Evolutionary conservation across 2,888 invertebrate genomes (phyloP), one percentile per base, ranked within the genome.

Genomic region (Agapostemon virescens): DNA sequence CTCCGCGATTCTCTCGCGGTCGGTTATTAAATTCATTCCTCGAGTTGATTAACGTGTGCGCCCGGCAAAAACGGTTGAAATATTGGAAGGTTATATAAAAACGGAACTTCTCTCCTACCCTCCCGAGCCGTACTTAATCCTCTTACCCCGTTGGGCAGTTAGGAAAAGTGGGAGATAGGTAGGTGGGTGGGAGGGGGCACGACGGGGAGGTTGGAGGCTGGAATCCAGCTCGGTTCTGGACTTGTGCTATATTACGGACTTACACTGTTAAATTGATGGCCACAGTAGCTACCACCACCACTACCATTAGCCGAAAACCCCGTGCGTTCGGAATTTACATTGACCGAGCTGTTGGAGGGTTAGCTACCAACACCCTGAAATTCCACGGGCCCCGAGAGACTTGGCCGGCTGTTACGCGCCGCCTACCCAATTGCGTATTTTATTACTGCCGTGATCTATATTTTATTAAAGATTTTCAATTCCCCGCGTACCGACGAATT

Each of bases 211-310:
- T 30, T 13, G 42, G 67, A 49, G 30, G 55, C 61, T 75, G 66
- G 74, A 69, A 78, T 76, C 71, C 70, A 64, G 80, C 80, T 72
- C 77, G 72, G 80, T 72, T 76, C 78, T 78, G 72, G 77, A 77
- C 85, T 79, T 77, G 82, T 81, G 85, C 87, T 90, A 85, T 89
- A 89, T 90, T 88, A 88, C 86, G 88, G 88, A 89, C 89, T 89
- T 89, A 89, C 88, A 84, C 84, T 78, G 88, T 86, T 89, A 87
- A 90, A 90, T 90, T 90, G 91, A 90, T 90, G 90, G 90, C 90
- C 88, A 75, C 86, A 84, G 83, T 84, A 82, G 76, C 85, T 76
- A 78, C 77, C 72, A 72, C 77, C 72, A 72, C 74, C 75, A 77
- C 77, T 74, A 79, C 80, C 78, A 82, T 81, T 76, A 74, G 78